Evolutionary conservation across 2,888 invertebrate genomes (phyloP).

Genomic region (Thera britannica): DNA sequence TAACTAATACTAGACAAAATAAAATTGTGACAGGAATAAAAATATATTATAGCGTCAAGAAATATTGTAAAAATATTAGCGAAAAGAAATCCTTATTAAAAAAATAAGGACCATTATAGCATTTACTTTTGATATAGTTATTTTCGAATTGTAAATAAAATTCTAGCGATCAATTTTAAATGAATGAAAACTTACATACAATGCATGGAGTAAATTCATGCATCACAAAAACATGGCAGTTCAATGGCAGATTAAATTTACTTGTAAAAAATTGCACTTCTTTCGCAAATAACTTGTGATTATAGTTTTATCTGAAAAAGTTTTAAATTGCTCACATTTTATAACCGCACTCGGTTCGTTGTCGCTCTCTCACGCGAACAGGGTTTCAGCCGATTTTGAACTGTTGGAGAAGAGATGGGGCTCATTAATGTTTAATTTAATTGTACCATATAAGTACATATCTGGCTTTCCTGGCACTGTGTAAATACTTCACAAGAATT

Average conservation of each 20-base stretch:
- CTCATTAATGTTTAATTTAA: not conserved
- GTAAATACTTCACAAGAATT: no score
- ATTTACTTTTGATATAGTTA: constrained; percentile 2
- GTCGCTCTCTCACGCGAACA: constrained; percentile 26
- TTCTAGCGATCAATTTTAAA: constrained; percentile 53
- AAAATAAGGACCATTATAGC: not conserved
- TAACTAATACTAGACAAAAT: constrained; percentile 8
- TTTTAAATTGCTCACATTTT: constrained; percentile 22
- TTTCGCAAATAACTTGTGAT: constrained; percentile 13
- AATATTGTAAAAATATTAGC: not conserved
- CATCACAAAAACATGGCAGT: constrained; percentile 43
- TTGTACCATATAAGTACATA: not conserved
- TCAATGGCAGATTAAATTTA: constrained; percentile 29
- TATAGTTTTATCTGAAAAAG: constrained; percentile 19
- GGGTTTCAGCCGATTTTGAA: constrained; percentile 29
- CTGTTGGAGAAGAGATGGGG: constrained; percentile 11
- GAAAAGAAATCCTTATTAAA: not conserved
- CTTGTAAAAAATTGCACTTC: constrained; percentile 19
- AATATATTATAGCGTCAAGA: not conserved
- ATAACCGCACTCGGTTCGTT: constrained; percentile 1
- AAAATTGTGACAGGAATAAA: constrained; percentile 1
- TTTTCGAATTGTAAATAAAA: constrained; percentile 39
- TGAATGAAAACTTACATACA: constrained; percentile 42
- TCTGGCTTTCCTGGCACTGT: no score
- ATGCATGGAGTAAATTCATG: constrained; percentile 42